Conservation (phyloP, 2,797 vertebrate genomes). For the Sebastes umbrosus region DNA sequence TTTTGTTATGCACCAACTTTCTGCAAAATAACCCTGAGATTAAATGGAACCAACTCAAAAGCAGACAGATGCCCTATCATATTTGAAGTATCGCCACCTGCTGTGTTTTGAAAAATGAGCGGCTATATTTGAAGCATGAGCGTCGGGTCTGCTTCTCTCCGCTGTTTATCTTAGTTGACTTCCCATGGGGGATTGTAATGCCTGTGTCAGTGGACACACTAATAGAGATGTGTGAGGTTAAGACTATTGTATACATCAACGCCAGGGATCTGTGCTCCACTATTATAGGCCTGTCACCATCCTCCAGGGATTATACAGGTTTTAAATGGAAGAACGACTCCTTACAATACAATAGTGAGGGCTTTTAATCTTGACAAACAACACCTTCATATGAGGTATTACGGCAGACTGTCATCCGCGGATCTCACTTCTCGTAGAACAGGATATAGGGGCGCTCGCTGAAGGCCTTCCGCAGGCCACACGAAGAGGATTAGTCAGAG, state of each 20-base stretch:
- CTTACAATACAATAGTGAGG: constrained; percentile 58
- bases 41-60: constrained; percentile 62
- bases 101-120: constrained; percentile 74
- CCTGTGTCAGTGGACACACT: constrained; percentile 73
- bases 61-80: constrained; percentile 67
- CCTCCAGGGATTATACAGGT: constrained; percentile 74
- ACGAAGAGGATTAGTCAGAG: constrained; percentile 65
- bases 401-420: constrained; percentile 61
- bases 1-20: constrained; percentile 37
- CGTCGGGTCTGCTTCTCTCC: constrained; percentile 57
- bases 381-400: constrained; percentile 75
- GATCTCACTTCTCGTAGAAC: constrained; percentile 30
- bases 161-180: constrained; percentile 76
- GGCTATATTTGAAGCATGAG: constrained; percentile 71
- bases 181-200: constrained; percentile 66
- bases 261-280: constrained; percentile 65
- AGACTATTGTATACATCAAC: constrained; percentile 76
- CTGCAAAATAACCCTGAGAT: constrained; percentile 60
- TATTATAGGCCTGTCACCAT: constrained; percentile 77
- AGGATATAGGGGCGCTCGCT: neutral
- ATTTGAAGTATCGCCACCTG: constrained; percentile 71
- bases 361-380: constrained; percentile 78
- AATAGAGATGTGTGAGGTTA: constrained; percentile 81
- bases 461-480: constrained; percentile 56
- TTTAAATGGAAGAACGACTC: constrained; percentile 73